Evolutionary conservation across 2,888 invertebrate species (phyloP).

Genomic region (Sarcophaga carnaria): DNA sequence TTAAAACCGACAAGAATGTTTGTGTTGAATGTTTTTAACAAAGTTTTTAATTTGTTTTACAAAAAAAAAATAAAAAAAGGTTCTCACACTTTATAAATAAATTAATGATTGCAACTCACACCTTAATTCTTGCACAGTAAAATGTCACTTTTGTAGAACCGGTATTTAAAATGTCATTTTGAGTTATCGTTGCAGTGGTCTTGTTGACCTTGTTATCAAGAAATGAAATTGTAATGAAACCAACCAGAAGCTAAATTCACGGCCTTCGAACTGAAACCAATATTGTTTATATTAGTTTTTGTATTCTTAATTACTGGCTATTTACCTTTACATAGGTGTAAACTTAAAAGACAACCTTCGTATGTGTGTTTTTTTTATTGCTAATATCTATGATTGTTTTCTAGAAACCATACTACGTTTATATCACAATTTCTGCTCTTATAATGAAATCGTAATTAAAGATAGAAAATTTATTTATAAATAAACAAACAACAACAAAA

Average conservation of each 20-base stretch:
- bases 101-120: not conserved
- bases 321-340: too few relatives aligned
- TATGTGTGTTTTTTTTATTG: too few relatives aligned
- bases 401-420: conserved; percentile 17
- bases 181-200: not conserved
- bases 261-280: too few relatives aligned
- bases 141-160: not conserved
- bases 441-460: conserved; percentile 41
- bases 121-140: not conserved
- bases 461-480: conserved; percentile 42
- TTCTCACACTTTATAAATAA: not conserved
- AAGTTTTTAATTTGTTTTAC: too few relatives aligned
- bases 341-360: too few relatives aligned
- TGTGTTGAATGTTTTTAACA: too few relatives aligned
- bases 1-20: too few relatives aligned
- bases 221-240: not conserved
- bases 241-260: too few relatives aligned
- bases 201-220: not conserved
- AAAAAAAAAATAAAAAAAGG: not conserved
- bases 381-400: conserved; percentile 14
- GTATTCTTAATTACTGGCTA: too few relatives aligned
- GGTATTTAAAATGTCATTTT: not conserved
- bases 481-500: not conserved
- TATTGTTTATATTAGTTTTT: too few relatives aligned
- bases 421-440: not conserved